A percentile compares a stretch with the other conserved stretches of the same genome.
Evolutionary conservation across 2,888 invertebrate species (phyloP).

Genomic region (Augochlorella aurata): DNA sequence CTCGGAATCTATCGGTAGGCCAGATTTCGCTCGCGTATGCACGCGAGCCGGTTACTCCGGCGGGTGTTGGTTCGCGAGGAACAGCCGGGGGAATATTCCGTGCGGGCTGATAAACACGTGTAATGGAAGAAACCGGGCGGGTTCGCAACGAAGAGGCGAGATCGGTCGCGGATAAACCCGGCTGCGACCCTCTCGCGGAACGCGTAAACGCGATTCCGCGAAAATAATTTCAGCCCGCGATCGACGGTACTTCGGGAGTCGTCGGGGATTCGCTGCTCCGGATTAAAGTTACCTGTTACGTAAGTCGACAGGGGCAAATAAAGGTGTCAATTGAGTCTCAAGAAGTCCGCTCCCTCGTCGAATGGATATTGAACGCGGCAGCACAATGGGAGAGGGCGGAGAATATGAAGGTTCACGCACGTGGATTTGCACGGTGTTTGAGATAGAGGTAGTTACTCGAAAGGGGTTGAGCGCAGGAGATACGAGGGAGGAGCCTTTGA

Average conservation of each 20-base stretch:
- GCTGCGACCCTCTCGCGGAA: neutral
- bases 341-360: conserved; percentile 4
- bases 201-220: conserved; percentile 19
- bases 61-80: conserved; percentile 29
- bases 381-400: conserved; percentile 1
- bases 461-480: neutral
- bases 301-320: conserved; percentile 2
- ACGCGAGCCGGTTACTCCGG: conserved; percentile 39
- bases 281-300: conserved; percentile 15
- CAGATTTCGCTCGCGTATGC: conserved; percentile 44
- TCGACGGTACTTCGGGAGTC: conserved; percentile 1
- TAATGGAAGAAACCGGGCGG: conserved; percentile 22
- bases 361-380: conserved; percentile 19
- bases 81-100: conserved; percentile 31
- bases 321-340: conserved; percentile 16
- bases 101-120: conserved; percentile 50
- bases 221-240: conserved; percentile 41
- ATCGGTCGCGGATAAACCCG: neutral
- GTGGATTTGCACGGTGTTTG: conserved; percentile 18
- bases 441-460: neutral
- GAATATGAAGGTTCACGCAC: conserved; percentile 20
- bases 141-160: neutral
- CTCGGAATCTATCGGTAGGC: conserved; percentile 50
- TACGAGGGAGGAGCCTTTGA: conserved; percentile 8
- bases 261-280: neutral